A percentile compares a stretch with the other conserved stretches of the same genome.
Conservation (phyloP, 1,140 invertebrate species). For the Pseudomyrmex pallidus region DNA sequence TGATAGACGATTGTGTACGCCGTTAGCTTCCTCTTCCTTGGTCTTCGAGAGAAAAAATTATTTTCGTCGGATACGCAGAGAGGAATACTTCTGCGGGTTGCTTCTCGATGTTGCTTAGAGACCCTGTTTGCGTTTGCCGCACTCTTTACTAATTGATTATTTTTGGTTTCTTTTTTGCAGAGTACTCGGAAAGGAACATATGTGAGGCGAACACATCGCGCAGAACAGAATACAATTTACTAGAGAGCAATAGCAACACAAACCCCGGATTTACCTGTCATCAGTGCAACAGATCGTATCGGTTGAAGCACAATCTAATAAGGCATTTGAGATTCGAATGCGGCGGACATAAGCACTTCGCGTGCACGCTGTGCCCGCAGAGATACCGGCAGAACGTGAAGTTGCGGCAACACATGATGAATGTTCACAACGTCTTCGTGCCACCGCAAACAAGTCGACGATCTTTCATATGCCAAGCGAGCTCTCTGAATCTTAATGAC, state of each 20-base stretch:
- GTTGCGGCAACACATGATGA: conserved; percentile 71
- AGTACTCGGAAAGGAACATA: neutral
- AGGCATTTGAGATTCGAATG: conserved; percentile 84
- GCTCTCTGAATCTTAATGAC: neutral
- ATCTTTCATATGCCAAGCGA: neutral
- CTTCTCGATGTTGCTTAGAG: conserved; percentile 8
- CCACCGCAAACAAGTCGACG: conserved; percentile 44
- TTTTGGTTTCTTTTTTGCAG: conserved; percentile 67
- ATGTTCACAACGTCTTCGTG: conserved; percentile 66
- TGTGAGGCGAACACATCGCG: neutral
- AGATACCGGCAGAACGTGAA: conserved; percentile 73
- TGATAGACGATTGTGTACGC: conserved; percentile 22
- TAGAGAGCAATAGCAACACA: conserved; percentile 33
- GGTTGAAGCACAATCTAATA: conserved; percentile 80
- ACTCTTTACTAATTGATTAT: conserved; percentile 39
- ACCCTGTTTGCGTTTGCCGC: neutral
- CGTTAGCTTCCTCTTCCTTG: neutral
- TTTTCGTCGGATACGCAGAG: neutral
- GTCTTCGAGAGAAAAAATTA: conserved; percentile 17
- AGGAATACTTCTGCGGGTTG: conserved; percentile 3
- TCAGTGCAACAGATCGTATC: conserved; percentile 83
- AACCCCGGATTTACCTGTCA: conserved; percentile 75
- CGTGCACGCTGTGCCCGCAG: conserved; percentile 68
- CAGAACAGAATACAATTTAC: neutral
- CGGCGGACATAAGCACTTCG: conserved; percentile 80